These are phyloP conservation scores for Crax fasciolata DNA, from an alignment of 2,797 vertebrate genomes.

Conservation along the genomic window DNA sequence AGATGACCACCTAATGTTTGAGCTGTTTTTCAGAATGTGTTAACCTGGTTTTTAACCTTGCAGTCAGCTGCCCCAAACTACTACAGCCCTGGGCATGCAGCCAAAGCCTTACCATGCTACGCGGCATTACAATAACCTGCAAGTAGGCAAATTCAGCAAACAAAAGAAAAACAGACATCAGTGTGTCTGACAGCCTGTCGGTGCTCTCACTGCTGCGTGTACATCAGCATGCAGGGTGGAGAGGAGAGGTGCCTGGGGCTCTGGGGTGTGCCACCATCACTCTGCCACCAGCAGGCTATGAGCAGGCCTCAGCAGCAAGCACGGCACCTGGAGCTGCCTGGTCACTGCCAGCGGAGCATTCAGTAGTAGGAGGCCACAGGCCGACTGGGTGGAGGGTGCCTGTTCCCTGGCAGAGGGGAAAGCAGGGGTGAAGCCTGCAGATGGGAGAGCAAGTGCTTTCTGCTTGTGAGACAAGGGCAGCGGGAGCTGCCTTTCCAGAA, in stretches of 20 bases:
- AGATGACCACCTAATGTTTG: conserved; percentile 42
- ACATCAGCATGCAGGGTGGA: background rate
- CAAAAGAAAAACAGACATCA: background rate
- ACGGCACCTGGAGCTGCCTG: conserved; percentile 6
- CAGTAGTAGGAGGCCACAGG: conserved; percentile 74
- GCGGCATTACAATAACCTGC: background rate
- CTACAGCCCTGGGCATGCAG: background rate
- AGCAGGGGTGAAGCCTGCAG: conserved; percentile 79
- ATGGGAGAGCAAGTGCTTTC: conserved; percentile 85
- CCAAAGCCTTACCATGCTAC: background rate
- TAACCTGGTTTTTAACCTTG: conserved; percentile 33
- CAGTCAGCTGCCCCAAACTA: background rate
- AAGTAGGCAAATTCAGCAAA: background rate
- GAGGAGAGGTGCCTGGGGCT: background rate
- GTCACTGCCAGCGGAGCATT: conserved; percentile 69
- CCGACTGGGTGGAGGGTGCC: conserved; percentile 65
- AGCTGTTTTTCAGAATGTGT: conserved; percentile 40
- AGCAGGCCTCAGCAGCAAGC: background rate
- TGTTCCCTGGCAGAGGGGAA: conserved; percentile 76
- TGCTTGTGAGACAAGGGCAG: conserved; percentile 81
- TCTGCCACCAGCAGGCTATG: background rate
- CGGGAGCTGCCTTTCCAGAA: conserved; percentile 83
- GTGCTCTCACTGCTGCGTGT: background rate
- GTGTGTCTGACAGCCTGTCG: background rate
- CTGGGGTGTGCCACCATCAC: background rate